Percentiles rank a stretch among this genome's conserved stretches.
Conservation (phyloP, 2,113 vertebrate species). For the Muntiacus reevesi region DNA sequence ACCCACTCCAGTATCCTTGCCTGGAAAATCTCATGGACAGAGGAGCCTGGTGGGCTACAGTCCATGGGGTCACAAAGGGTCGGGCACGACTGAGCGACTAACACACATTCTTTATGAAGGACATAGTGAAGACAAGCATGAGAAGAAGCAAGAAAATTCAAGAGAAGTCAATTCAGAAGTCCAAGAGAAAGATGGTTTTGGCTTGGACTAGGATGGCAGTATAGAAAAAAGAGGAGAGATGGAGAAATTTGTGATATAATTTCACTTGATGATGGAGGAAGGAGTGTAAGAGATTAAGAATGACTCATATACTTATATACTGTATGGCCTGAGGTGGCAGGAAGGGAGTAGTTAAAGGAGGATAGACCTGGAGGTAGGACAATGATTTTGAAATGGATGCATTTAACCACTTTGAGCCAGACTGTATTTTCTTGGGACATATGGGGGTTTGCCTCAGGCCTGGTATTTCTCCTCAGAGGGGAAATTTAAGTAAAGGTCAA, state of each 20-base stretch:
- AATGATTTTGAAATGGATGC: background rate
- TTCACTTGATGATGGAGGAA: background rate
- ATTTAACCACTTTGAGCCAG: constrained; percentile 37
- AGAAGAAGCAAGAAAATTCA: background rate
- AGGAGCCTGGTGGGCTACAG: too few species aligned
- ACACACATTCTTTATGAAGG: background rate
- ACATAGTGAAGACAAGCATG: background rate
- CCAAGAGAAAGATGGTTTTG: background rate
- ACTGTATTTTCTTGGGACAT: constrained; percentile 7
- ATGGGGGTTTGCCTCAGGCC: background rate
- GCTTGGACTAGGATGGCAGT: background rate
- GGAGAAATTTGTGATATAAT: background rate
- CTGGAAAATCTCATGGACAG: too few species aligned
- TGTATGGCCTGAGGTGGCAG: background rate
- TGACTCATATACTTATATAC: background rate
- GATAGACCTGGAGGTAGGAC: background rate
- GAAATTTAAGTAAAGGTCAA: constrained; percentile 34
- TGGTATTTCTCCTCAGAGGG: constrained; percentile 36
- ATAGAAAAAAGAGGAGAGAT: background rate
- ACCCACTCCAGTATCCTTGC: too few species aligned
- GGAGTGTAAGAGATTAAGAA: constrained; percentile 12
- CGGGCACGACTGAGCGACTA: too few species aligned
- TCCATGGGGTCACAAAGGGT: too few species aligned
- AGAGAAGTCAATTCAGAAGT: background rate
- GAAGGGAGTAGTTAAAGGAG: background rate